Evolutionary conservation across 1,140 invertebrate species (phyloP).

Genomic region (Drosophila triauraria): DNA sequence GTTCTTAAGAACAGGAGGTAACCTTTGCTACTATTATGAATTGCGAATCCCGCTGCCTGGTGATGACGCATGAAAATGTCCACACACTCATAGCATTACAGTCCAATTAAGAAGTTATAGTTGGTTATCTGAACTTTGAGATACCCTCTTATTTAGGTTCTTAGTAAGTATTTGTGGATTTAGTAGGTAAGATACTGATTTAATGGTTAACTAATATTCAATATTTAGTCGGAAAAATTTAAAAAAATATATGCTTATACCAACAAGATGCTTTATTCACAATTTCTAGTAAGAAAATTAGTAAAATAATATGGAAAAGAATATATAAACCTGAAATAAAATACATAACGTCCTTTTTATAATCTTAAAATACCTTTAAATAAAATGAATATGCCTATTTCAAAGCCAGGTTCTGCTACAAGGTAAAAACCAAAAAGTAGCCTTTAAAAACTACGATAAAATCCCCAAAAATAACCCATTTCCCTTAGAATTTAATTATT

Average conservation of each 20-base stretch:
- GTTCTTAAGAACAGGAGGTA: background rate
- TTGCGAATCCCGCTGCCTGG: conserved; percentile 5
- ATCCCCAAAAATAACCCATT: too few species aligned
- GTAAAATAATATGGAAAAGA: background rate
- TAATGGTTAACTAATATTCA: background rate
- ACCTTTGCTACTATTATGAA: conserved; percentile 45
- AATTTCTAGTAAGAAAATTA: background rate
- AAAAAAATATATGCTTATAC: background rate
- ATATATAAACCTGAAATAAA: background rate
- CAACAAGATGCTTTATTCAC: background rate
- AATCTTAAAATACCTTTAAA: background rate
- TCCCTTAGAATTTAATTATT: background rate
- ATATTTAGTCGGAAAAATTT: too few species aligned
- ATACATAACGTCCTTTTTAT: too few species aligned
- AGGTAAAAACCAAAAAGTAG: too few species aligned
- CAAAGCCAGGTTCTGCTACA: too few species aligned
- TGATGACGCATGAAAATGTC: conserved; percentile 21
- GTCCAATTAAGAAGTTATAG: background rate
- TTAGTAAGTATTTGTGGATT: too few species aligned
- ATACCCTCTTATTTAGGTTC: background rate
- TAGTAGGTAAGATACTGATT: background rate
- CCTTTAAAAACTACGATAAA: too few species aligned
- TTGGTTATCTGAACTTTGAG: too few species aligned
- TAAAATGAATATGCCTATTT: accelerated
- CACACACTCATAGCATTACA: conserved; percentile 15